A percentile compares a stretch with the other conserved stretches of the same genome.
These are phyloP conservation scores for Temnothorax nylanderi DNA, from an alignment of 1,140 invertebrate genomes.

Conservation along the genomic window DNA sequence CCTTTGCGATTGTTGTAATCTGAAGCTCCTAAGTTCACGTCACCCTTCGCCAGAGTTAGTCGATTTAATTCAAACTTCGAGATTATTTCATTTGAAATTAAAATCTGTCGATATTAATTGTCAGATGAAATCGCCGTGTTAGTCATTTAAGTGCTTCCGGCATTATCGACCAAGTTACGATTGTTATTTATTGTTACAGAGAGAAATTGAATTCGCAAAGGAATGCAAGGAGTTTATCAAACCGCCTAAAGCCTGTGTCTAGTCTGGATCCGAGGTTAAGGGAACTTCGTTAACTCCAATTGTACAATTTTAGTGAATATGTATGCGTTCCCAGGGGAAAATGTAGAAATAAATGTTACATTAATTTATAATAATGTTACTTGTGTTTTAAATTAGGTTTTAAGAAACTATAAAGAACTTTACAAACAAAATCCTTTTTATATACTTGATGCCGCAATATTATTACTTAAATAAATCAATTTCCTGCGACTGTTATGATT, in stretches of 20 bases:
- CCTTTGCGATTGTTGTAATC: neutral
- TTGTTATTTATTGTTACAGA: slow-evolving; percentile 38
- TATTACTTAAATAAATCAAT: neutral
- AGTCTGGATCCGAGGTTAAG: neutral
- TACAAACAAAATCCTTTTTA: neutral
- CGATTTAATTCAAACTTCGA: neutral
- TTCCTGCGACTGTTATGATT: neutral
- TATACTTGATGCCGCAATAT: neutral
- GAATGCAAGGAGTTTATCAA: neutral
- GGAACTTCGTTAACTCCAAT: neutral
- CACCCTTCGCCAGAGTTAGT: neutral
- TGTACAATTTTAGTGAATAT: neutral
- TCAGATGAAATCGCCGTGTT: neutral
- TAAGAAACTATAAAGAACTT: neutral
- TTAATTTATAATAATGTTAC: neutral
- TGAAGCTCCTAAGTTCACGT: neutral
- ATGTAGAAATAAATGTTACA: slow-evolving; percentile 22
- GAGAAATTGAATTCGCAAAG: neutral
- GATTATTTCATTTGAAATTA: neutral
- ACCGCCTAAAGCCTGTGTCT: neutral
- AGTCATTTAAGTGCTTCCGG: neutral
- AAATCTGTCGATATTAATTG: neutral
- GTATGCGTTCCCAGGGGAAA: neutral
- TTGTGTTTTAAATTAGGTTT: neutral
- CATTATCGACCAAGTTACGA: neutral